These are phyloP conservation scores for Lycocerus yunnanus DNA, from an alignment of 2,888 invertebrate species.

Conservation along the genomic window DNA sequence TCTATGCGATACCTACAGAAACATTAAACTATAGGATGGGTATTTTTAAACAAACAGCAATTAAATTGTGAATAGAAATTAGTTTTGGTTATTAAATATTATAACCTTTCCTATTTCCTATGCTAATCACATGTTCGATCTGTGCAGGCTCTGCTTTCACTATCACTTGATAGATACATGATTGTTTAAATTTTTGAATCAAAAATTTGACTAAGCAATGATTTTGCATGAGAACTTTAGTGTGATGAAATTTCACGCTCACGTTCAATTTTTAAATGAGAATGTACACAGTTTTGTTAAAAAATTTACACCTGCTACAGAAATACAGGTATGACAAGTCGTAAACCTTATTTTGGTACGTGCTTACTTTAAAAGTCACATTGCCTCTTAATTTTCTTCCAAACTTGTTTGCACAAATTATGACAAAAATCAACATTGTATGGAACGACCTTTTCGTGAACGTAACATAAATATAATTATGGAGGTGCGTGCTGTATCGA, in stretches of 20 bases:
- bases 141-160: not conserved
- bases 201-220: not conserved
- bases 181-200: not conserved
- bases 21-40: slow-evolving; percentile 14
- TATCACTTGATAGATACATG: not conserved
- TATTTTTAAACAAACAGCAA: slow-evolving; percentile 13
- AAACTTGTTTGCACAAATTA: not conserved
- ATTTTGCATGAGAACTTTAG: not conserved
- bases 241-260: not conserved
- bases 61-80: slow-evolving; percentile 23
- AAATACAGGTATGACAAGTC: not conserved
- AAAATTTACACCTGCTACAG: not conserved
- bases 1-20: slow-evolving; percentile 19
- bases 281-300: not conserved
- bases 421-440: not conserved
- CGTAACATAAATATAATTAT: slow-evolving; percentile 12
- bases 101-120: slow-evolving; percentile 23
- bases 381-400: not conserved
- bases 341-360: not conserved
- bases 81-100: slow-evolving; percentile 25
- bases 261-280: not conserved
- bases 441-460: not conserved
- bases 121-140: not conserved
- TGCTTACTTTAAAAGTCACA: not conserved
- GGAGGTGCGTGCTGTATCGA: not conserved